Percentiles rank a stretch among this genome's conserved stretches.
Conservation (phyloP, 2,797 vertebrate genomes). For the Enoplosus armatus region DNA sequence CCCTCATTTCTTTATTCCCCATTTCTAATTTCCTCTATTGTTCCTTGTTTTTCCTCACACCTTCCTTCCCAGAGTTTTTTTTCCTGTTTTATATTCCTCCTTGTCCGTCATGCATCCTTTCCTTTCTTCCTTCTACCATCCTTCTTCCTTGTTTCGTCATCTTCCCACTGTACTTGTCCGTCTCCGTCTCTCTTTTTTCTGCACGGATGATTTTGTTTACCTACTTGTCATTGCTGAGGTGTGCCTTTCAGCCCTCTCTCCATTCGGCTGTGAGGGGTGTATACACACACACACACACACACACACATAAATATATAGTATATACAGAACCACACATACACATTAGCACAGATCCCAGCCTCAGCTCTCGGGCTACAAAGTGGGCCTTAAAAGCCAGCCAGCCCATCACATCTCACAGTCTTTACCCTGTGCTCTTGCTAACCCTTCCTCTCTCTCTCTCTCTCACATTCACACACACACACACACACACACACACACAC, state of each 20-base stretch:
- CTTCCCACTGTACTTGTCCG: conserved; percentile 61
- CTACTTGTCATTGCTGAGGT: conserved; percentile 81
- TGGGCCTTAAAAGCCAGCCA: conserved; percentile 78
- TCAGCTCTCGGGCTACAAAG: conserved; percentile 69
- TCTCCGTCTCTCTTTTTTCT: conserved; percentile 64
- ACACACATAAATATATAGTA: conserved; percentile 45
- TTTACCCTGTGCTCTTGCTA: conserved; percentile 42
- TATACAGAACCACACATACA: conserved; percentile 50
- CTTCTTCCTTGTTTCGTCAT: conserved; percentile 35
- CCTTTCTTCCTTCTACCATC: conserved; percentile 26
- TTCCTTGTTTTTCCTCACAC: not conserved
- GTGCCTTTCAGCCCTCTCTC: conserved; percentile 69
- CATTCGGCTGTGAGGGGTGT: conserved; percentile 56
- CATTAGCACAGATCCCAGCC: conserved; percentile 56
- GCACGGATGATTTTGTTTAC: conserved; percentile 79
- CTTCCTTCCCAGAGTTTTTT: not conserved
- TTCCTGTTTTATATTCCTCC: not conserved
- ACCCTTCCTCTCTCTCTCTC: conserved; percentile 8
- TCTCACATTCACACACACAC: conserved; percentile 8
- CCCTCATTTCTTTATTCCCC: conserved; percentile 18
- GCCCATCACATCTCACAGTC: conserved; percentile 67
- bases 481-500: conserved; percentile 7
- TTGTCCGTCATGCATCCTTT: conserved; percentile 18
- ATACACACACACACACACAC: conserved; percentile 17
- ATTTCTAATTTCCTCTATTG: conserved; percentile 30